Percentiles rank a stretch among this genome's conserved stretches.
Evolutionary conservation across 2,797 vertebrate species (phyloP).

Genomic region (Myotis vivesi): DNA sequence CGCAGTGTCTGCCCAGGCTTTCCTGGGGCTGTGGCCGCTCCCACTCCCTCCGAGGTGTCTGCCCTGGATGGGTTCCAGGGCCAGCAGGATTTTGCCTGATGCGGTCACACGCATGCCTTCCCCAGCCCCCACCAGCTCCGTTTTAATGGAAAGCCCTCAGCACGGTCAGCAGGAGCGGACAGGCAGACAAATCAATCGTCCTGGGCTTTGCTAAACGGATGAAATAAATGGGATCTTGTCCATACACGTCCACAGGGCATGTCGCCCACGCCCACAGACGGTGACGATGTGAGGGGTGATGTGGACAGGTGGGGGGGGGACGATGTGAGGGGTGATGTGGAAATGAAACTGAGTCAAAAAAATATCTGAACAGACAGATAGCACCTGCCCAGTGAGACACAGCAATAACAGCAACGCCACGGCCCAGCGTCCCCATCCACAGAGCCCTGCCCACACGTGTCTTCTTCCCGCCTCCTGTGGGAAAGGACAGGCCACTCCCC

Average conservation of each 20-base stretch:
- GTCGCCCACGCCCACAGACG: neutral
- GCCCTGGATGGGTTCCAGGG: neutral
- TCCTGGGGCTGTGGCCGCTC: too few relatives aligned
- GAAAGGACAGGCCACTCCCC: neutral
- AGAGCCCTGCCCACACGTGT: accelerated
- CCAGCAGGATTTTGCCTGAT: neutral
- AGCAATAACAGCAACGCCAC: neutral
- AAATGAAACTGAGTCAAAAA: neutral
- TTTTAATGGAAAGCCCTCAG: neutral
- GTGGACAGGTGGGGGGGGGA: too few relatives aligned
- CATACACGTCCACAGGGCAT: neutral
- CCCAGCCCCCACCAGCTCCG: neutral
- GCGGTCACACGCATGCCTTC: accelerated
- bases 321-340: too few relatives aligned
- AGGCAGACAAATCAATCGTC: neutral
- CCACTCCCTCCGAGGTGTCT: neutral
- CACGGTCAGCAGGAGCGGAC: neutral
- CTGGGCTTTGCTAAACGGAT: neutral
- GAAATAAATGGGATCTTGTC: neutral
- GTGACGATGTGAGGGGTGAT: neutral
- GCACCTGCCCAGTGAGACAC: neutral
- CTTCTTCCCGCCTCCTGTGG: accelerated
- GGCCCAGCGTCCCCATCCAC: neutral
- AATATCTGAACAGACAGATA: neutral
- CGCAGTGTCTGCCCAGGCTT: too few relatives aligned